Conservation (phyloP, 2,888 invertebrate species). For the Aleiodes testaceus region DNA sequence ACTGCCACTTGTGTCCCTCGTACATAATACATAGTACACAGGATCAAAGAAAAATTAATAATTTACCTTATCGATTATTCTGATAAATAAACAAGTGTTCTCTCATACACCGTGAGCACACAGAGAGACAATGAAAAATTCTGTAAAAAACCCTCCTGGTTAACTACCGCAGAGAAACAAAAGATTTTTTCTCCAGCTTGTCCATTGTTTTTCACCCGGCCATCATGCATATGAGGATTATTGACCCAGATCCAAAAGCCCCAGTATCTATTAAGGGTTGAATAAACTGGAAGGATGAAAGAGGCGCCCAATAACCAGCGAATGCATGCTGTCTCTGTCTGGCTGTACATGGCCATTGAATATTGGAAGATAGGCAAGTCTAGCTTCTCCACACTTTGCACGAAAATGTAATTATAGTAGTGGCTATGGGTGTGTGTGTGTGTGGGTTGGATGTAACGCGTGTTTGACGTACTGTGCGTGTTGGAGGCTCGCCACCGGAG, state of each 20-base stretch:
- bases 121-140: too few species aligned
- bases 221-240: neutral
- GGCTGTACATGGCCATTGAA: too few species aligned
- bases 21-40: too few species aligned
- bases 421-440: neutral
- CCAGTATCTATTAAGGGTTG: constrained; percentile 13
- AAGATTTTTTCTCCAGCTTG: neutral
- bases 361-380: constrained; percentile 2
- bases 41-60: too few species aligned
- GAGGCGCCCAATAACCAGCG: neutral
- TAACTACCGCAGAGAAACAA: neutral
- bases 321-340: neutral
- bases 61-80: too few species aligned
- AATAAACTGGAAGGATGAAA: constrained; percentile 14
- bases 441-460: neutral
- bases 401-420: constrained; percentile 18
- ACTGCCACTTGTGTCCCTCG: too few species aligned
- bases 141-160: too few species aligned
- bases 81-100: too few species aligned
- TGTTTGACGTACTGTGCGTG: constrained; percentile 15
- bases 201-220: constrained; percentile 1
- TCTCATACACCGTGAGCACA: too few species aligned
- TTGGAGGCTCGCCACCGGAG: neutral
- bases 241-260: constrained; percentile 5
- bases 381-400: neutral